Conservation (phyloP, 2,113 vertebrate species). For the Romanogobio albipinnatus region DNA sequence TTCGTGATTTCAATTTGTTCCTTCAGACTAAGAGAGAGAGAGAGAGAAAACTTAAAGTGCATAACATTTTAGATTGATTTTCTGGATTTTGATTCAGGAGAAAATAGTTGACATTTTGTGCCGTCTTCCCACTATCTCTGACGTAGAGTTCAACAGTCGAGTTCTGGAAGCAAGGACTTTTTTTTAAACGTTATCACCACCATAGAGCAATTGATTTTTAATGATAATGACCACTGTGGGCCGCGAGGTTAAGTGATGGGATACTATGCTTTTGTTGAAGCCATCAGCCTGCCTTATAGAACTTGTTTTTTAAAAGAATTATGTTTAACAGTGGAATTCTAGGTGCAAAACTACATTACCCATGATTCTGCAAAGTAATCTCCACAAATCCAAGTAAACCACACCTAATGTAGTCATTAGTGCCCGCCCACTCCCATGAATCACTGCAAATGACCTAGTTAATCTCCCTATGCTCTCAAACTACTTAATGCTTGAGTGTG, state of each 20-base stretch:
- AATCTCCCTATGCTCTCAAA: no score
- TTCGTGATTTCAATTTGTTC: constrained; percentile 65
- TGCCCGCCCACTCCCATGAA: no score
- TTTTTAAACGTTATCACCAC: not conserved
- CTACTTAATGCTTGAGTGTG: no score
- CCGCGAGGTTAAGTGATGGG: not conserved
- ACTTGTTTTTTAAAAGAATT: not conserved
- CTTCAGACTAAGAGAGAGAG: constrained; percentile 68
- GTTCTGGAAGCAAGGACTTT: not conserved
- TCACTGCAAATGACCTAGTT: no score
- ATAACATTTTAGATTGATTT: not conserved
- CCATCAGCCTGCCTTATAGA: not conserved
- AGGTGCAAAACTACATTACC: not conserved
- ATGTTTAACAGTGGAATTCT: not conserved
- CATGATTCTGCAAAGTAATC: not conserved
- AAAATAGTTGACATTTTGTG: not conserved
- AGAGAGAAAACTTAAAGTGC: constrained; percentile 7
- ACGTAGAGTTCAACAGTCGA: not conserved
- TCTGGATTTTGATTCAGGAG: not conserved
- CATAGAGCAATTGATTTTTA: not conserved
- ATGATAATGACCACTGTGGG: not conserved
- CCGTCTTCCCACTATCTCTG: not conserved
- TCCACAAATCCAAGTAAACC: not conserved
- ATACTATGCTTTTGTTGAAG: not conserved
- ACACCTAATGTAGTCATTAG: no score